phyloP scores from a whole-genome alignment of 2,888 invertebrate species.

The Diabrotica balteata region DNA sequence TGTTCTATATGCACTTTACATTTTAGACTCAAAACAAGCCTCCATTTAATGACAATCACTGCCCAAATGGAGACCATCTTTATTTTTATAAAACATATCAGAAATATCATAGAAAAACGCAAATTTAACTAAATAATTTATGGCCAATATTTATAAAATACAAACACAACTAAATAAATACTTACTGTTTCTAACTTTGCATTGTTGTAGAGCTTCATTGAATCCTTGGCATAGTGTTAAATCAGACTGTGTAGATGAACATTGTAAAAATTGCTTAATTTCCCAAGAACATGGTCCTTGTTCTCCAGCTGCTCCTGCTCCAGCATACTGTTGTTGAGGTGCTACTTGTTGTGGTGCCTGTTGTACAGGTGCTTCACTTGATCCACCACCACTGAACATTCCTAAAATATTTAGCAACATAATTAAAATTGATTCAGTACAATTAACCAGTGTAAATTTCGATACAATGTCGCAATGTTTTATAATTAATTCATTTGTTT shows the following conservation, averaged over 20 bases:
- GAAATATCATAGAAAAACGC: no score
- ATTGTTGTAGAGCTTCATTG: slow-evolving; percentile 95
- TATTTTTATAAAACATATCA: no score
- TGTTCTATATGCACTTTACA: no score
- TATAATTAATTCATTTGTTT: no score
- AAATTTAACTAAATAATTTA: no score
- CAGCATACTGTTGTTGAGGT: slow-evolving; percentile 58
- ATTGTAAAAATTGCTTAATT: slow-evolving; percentile 94
- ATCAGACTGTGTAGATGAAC: slow-evolving; percentile 90
- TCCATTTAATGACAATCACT: no score
- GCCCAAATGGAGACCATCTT: no score
- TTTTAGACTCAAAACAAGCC: no score
- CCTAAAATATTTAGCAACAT: slow-evolving; percentile 55
- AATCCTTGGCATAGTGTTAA: slow-evolving; percentile 94
- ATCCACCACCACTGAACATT: slow-evolving; percentile 68
- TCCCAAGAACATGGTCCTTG: slow-evolving; percentile 91
- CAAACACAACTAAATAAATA: slow-evolving; percentile 15
- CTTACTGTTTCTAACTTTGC: slow-evolving; percentile 83
- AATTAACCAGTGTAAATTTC: no score
- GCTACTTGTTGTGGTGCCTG: slow-evolving; percentile 58
- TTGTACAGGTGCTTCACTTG: slow-evolving; percentile 58
- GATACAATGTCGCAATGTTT: no score
- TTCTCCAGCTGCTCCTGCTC: slow-evolving; percentile 55
- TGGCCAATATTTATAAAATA: no score
- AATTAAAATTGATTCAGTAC: no score